A percentile compares a stretch with the other conserved stretches of the same genome.
Conservation (phyloP, 2,888 invertebrate species). For the Cotesia congregata region DNA sequence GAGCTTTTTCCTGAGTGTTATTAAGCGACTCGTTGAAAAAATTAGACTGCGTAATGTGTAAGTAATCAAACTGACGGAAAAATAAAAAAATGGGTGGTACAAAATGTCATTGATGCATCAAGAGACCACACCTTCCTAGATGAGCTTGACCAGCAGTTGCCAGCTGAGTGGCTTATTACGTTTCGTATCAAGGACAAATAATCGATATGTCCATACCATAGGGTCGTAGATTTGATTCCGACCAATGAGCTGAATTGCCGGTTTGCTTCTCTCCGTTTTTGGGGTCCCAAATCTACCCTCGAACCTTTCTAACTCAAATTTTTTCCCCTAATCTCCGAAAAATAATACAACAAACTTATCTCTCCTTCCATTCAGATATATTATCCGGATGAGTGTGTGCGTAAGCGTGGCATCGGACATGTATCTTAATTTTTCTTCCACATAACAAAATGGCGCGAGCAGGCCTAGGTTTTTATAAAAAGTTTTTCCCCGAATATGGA, state of each 20-base stretch:
- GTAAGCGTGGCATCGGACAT: neutral
- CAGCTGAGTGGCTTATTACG: slow-evolving; percentile 45
- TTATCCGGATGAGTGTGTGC: slow-evolving; percentile 9
- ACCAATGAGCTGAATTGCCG: slow-evolving; percentile 55
- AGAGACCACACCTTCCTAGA: slow-evolving; percentile 54
- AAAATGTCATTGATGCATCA: slow-evolving; percentile 28
- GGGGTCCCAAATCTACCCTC: slow-evolving; percentile 54
- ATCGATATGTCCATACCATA: slow-evolving; percentile 53
- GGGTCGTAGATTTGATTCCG: slow-evolving; percentile 45
- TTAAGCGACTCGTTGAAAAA: too few relatives aligned
- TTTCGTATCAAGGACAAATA: slow-evolving; percentile 56
- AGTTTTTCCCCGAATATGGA: neutral
- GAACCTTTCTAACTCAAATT: slow-evolving; percentile 28
- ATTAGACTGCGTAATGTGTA: too few relatives aligned
- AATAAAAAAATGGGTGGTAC: slow-evolving; percentile 42
- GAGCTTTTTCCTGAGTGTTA: too few relatives aligned
- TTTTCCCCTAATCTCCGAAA: slow-evolving; percentile 34
- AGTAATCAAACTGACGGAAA: slow-evolving; percentile 17
- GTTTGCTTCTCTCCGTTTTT: slow-evolving; percentile 44
- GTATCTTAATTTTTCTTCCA: neutral
- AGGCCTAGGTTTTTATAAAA: neutral
- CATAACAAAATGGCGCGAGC: neutral
- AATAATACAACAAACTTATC: slow-evolving; percentile 17
- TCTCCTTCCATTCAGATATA: slow-evolving; percentile 2
- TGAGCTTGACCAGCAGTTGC: slow-evolving; percentile 34